Conservation (phyloP, 1,140 invertebrate species). For the Chlorops oryzae region DNA sequence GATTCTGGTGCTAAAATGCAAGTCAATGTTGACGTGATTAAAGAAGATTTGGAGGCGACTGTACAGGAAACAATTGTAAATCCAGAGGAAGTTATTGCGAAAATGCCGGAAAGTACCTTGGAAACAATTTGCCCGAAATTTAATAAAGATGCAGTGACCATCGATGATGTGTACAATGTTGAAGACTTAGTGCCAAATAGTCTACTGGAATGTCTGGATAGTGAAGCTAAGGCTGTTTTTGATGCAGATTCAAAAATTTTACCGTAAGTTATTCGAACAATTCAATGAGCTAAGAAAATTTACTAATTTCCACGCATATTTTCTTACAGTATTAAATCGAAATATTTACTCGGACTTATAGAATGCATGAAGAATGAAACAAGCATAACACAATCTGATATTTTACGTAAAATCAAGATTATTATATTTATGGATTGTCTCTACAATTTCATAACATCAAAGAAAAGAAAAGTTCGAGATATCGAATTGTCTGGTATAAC, state of each 20-base stretch:
- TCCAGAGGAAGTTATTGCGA: constrained; percentile 22
- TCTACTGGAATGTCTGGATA: constrained; percentile 33
- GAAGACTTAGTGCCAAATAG: constrained; percentile 28
- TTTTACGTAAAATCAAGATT: constrained; percentile 31
- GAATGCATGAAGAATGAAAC: constrained; percentile 20
- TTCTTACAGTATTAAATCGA: constrained; percentile 29
- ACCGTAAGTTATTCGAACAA: constrained; percentile 25
- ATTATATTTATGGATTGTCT: constrained; percentile 44
- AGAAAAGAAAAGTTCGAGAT: constrained; percentile 26
- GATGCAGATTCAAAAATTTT: constrained; percentile 19
- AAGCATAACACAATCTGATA: neutral
- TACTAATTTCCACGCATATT: neutral
- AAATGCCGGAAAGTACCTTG: constrained; percentile 6
- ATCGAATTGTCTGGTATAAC: constrained; percentile 34
- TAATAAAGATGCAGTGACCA: constrained; percentile 27
- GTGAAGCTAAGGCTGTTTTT: constrained; percentile 35
- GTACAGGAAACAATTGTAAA: constrained; percentile 26
- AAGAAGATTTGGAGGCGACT: constrained; percentile 35
- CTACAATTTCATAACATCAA: constrained; percentile 29
- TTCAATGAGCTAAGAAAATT: neutral
- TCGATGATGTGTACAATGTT: constrained; percentile 29
- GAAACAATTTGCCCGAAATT: constrained; percentile 31
- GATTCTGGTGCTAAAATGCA: constrained; percentile 33
- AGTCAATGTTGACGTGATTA: constrained; percentile 36
- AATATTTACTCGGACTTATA: constrained; percentile 27